A percentile compares a stretch with the other conserved stretches of the same genome.
Conservation (phyloP, 2,797 vertebrate genomes). For the Leptoclinus maculatus region DNA sequence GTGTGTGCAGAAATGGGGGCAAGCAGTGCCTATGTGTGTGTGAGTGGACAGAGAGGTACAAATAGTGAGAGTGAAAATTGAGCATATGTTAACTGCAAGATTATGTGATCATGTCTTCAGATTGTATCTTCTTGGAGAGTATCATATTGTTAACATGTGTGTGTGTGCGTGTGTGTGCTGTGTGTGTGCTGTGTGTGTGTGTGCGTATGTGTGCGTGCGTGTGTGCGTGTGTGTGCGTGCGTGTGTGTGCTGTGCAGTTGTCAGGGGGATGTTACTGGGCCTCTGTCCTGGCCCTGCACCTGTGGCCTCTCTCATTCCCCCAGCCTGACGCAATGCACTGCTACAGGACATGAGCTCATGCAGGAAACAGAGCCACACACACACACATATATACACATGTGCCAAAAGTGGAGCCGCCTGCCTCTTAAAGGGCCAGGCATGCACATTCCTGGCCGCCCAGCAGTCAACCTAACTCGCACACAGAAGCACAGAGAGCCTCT, state of each 20-base stretch:
- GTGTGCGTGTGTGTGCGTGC: slow-evolving; percentile 2
- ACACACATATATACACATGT: slow-evolving; percentile 61
- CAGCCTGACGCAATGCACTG: slow-evolving; percentile 89
- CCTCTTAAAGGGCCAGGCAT: slow-evolving; percentile 84
- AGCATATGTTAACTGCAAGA: slow-evolving; percentile 52
- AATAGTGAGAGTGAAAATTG: slow-evolving; percentile 53
- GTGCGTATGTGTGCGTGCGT: not conserved
- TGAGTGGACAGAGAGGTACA: slow-evolving; percentile 27
- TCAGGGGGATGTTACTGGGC: slow-evolving; percentile 77
- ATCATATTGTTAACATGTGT: too few relatives aligned
- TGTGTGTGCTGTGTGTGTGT: slow-evolving; percentile 2
- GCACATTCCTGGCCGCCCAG: slow-evolving; percentile 75
- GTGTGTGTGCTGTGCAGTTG: slow-evolving; percentile 48
- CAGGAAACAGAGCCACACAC: slow-evolving; percentile 84
- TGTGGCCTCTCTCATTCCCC: slow-evolving; percentile 89
- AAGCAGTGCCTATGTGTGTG: not conserved
- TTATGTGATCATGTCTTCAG: slow-evolving; percentile 44
- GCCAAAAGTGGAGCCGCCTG: slow-evolving; percentile 83
- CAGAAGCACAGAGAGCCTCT: slow-evolving; percentile 69
- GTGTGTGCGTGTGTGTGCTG: too few relatives aligned
- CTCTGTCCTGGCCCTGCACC: slow-evolving; percentile 87
- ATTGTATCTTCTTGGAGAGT: slow-evolving; percentile 26
- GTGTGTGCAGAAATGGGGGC: not conserved
- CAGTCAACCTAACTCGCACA: slow-evolving; percentile 68
- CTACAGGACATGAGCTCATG: slow-evolving; percentile 93